Base-by-base conservation (phyloP, 1,140 invertebrate species). In the Caenorhabditis inopinata region DNA sequence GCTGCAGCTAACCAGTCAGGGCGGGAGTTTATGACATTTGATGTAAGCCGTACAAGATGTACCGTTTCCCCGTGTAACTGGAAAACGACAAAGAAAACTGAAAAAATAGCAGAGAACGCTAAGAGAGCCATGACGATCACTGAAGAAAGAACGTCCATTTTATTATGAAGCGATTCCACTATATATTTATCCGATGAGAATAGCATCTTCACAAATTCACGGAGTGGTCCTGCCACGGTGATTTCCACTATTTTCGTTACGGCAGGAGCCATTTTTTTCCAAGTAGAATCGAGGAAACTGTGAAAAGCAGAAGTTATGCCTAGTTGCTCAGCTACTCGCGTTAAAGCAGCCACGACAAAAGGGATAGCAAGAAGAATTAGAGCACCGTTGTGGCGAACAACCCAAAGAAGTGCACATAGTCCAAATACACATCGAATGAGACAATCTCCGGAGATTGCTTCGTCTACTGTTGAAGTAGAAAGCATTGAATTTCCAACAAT, bases 61-160 rank as follows among this genome's bases (percentile, higher is more conserved):
- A 97, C 93, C 23, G 94, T 95, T 91, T 98, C 96, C 16, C 93
- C 94, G 89, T 98, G 97, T 78, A 97, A 92, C 94, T 97, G 89
- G 9, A 89, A 87, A 7, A 46, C 78, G 27, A 88, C 79, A 74
- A 89, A 86, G 46, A 91, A 82, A 45, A 88, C 84, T n/a, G 89
- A 86, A 75, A 91, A 89, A 4, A 91, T 80, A n/a, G 87, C 85
- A 48, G 89, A 87, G 29, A 89, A 81, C 16, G 89, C 89, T 27
- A 90, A 86, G 45, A 91, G 76, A n/a, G 90, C 76, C 76, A 91
- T 91, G 12, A 91, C 89, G 48, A 89, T 79, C 23, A 91, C 85
- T 79, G 90, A 91, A 14, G 90, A 90, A 12, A 91, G 87, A 18
- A 89, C 88, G 84, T 91, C 91, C 23, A 91, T 74, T 53, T 62